Percentiles rank a stretch among this genome's conserved stretches.
phyloP scores from a whole-genome alignment of 1,140 invertebrate genomes.

The Bombus vancouverensis region DNA sequence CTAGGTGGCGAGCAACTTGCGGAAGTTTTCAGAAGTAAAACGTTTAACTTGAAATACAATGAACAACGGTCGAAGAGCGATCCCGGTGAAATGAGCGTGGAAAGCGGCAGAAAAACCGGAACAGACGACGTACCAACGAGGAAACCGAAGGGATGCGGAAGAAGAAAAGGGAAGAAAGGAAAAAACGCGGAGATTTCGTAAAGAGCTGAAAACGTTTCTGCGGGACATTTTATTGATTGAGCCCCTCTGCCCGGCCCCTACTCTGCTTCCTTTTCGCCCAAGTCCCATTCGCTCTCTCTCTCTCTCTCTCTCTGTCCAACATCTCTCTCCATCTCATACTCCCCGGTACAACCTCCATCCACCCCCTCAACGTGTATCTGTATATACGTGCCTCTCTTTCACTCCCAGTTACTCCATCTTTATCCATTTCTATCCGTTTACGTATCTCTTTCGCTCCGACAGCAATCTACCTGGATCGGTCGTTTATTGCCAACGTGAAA shows the following conservation, averaged over 20 bases:
- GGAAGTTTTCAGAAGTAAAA: conserved; percentile 26
- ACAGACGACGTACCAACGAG: background rate
- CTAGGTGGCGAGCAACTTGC: conserved; percentile 3
- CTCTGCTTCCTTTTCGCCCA: conserved; percentile 59
- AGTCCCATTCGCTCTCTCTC: conserved; percentile 61
- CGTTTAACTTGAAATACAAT: conserved; percentile 29
- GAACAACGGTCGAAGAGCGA: background rate
- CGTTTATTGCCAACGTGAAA: conserved; percentile 27
- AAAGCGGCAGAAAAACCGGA: background rate
- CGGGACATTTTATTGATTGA: conserved; percentile 80
- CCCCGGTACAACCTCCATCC: conserved; percentile 17
- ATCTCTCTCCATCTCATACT: conserved; percentile 48
- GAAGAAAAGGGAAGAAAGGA: conserved; percentile 32
- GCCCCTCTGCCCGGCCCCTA: conserved; percentile 60
- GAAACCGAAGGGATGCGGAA: background rate
- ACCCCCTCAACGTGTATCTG: conserved; percentile 33
- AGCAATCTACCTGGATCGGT: conserved; percentile 49
- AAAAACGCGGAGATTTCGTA: conserved; percentile 62
- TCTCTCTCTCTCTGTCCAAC: conserved; percentile 30
- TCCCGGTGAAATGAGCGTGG: background rate
- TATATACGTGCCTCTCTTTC: conserved; percentile 22
- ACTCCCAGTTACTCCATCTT: conserved; percentile 9
- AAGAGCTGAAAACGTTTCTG: conserved; percentile 74
- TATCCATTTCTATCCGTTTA: conserved; percentile 52
- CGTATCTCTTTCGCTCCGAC: conserved; percentile 28